phyloP scores from a whole-genome alignment of 2,113 vertebrate genomes.

The Odontesthes bonariensis region DNA sequence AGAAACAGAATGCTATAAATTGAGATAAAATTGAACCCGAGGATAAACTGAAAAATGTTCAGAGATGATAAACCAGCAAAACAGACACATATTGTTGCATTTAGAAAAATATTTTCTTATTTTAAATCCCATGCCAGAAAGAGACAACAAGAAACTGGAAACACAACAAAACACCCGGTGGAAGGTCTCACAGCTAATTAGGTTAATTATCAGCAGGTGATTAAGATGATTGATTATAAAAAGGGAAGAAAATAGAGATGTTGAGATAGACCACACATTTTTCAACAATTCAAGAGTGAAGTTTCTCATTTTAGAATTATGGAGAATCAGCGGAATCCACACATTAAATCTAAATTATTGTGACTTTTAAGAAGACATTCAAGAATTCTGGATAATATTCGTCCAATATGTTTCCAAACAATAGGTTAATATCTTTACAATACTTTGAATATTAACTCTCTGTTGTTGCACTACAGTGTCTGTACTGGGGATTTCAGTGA shows the following conservation, averaged over 20 bases:
- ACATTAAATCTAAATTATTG: neutral
- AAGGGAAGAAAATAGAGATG: neutral
- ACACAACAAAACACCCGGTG: neutral
- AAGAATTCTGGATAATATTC: neutral
- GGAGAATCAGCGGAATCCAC: neutral
- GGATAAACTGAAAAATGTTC: no score
- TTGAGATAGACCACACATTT: no score
- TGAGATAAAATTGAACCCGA: neutral
- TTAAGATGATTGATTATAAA: neutral
- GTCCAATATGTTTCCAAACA: no score
- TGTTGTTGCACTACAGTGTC: neutral
- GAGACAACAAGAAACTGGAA: neutral
- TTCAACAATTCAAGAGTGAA: neutral
- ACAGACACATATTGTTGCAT: no score
- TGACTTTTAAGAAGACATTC: neutral
- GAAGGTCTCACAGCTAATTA: neutral
- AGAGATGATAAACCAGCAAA: no score
- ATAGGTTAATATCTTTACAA: neutral
- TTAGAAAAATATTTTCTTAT: no score
- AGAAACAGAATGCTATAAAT: neutral
- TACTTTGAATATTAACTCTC: neutral
- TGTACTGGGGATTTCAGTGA: conserved; percentile 48
- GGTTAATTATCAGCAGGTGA: neutral
- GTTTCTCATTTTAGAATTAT: neutral
- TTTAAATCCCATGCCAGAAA: no score